These are phyloP conservation scores for Picathartes gymnocephalus DNA, from an alignment of 2,113 vertebrate species.

Conservation along the genomic window DNA sequence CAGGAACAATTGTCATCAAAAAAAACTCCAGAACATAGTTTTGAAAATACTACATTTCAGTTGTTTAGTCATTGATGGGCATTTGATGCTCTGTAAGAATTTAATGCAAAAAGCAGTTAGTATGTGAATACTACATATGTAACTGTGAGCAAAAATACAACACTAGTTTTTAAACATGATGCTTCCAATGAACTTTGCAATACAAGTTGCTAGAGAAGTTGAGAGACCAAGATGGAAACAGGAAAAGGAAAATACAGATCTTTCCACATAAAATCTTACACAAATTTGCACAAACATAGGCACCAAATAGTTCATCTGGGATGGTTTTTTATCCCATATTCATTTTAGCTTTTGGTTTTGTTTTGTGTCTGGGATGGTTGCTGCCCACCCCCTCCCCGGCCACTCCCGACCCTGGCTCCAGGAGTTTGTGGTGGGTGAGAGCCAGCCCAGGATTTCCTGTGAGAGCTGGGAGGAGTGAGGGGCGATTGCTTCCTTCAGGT, in stretches of 20 bases:
- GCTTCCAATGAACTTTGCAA: not conserved
- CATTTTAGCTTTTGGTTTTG: not conserved
- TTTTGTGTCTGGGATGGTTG: too few relatives aligned
- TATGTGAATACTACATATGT: not conserved
- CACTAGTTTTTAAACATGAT: not conserved
- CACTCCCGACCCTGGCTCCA: accelerated
- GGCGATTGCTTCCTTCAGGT: accelerated
- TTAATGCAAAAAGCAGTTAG: not conserved
- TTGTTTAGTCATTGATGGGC: not conserved
- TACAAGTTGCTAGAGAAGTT: not conserved
- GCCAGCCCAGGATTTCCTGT: not conserved
- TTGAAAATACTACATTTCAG: not conserved
- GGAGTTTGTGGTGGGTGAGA: not conserved
- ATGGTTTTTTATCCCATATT: not conserved
- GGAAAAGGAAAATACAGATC: not conserved
- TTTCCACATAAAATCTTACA: not conserved
- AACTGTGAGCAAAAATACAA: not conserved
- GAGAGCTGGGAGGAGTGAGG: not conserved
- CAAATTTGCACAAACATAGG: not conserved
- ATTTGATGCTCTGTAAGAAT: not conserved
- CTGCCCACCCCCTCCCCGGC: accelerated
- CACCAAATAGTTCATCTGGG: not conserved
- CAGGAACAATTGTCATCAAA: not conserved
- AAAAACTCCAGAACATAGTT: not conserved
- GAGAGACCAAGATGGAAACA: not conserved